Evolutionary conservation across 2,888 invertebrate species (phyloP), one percentile per base, ranked within the genome.

Genomic region (Petrophora chlorosata): DNA sequence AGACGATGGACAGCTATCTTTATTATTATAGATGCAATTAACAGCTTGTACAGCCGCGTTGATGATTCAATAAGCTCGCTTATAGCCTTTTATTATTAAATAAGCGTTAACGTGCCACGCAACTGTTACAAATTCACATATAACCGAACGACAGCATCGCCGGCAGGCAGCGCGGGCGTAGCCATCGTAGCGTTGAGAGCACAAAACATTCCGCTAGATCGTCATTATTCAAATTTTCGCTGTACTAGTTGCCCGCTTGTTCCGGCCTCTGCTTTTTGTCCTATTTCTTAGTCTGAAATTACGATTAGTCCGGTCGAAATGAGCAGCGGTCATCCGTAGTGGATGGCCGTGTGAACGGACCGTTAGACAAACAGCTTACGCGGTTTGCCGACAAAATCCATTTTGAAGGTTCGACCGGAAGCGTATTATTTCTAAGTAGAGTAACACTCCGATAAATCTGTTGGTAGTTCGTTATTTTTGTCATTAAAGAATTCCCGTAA

Each of bases 181-280:
- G 47, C 73, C 78, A 87, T 73, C 88, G 85, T 84, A 78, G 76
- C 85, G 84, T 78, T 78, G 72, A 75, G 78, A 78, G 79, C 82
- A 82, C 80, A 79, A 81, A 82, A 73, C 73, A 82, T 73, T 80
- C 88, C 90, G 88, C 89, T 88, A 88, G 78, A 69, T 83, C 77
- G 81, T 87, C 86, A 88, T 89, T 88, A 90, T 87, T 86, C 81
- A 87, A 88, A 89, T 88, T 86, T 88, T 87, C 83, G 79, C 82
- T 83, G 90, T 83, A 83, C 89, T 71, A 86, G 82, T 85, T 87
- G 83, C 85, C 86, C 77, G 83, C 79, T 85, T 88, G 88, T 90
- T 90, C 85, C 90, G 89, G 88, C 78, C 82, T 70, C 70, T 84
- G 85, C 69, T 79, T 86, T 81, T 82, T 85, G 86, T 73, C 84